phyloP scores from a whole-genome alignment of 2,797 vertebrate species.

The Microcaecilia unicolor region DNA sequence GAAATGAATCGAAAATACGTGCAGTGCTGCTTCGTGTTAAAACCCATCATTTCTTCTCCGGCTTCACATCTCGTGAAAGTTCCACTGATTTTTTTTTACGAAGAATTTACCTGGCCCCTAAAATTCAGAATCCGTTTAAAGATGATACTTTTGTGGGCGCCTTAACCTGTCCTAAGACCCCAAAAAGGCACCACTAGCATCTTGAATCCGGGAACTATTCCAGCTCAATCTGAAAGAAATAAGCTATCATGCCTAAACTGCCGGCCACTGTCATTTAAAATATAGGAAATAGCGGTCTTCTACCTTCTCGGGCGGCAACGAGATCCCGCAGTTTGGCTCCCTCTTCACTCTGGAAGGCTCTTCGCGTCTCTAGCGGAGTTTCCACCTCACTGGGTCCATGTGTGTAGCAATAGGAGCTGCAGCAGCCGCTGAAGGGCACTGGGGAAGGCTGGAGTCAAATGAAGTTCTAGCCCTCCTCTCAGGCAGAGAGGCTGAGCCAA shows the following conservation, averaged over 20 bases:
- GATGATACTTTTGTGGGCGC: no score
- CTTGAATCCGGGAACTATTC: not conserved
- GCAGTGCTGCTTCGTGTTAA: no score
- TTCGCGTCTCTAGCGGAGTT: constrained; percentile 18
- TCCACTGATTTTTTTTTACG: no score
- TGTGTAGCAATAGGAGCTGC: constrained; percentile 23
- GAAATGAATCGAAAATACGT: no score
- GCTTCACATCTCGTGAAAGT: no score
- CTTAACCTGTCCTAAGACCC: no score
- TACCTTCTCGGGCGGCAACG: not conserved
- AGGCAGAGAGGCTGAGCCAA: not conserved
- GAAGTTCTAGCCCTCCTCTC: constrained; percentile 13
- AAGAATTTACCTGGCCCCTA: no score
- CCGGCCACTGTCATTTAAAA: not conserved
- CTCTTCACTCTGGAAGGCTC: constrained; percentile 15
- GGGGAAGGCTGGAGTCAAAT: constrained; percentile 29
- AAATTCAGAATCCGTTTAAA: no score
- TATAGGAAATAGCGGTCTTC: not conserved
- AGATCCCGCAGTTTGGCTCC: constrained; percentile 8
- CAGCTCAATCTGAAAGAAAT: not conserved
- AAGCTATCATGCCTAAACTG: constrained; percentile 11
- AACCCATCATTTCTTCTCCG: no score
- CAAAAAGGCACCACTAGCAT: not conserved
- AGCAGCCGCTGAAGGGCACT: constrained; percentile 41
- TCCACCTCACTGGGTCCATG: constrained; percentile 36